Conservation (phyloP, 2,113 vertebrate genomes). For the Phylloscopus whistleri region DNA sequence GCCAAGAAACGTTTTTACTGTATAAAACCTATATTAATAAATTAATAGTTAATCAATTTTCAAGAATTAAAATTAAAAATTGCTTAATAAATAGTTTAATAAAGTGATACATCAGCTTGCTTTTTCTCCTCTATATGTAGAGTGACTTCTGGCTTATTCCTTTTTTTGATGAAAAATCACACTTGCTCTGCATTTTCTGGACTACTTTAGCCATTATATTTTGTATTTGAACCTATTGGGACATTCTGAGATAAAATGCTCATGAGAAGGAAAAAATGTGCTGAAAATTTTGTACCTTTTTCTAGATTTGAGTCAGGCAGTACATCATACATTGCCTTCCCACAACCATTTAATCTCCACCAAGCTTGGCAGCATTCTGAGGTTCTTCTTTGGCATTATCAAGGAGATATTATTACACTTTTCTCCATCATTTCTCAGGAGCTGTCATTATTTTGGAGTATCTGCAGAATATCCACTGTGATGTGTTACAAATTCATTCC, state of each 20-base stretch:
- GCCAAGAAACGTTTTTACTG: neutral
- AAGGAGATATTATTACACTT: neutral
- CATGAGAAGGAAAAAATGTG: neutral
- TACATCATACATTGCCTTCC: neutral
- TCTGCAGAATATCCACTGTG: neutral
- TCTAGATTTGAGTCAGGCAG: neutral
- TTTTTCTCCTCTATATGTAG: neutral
- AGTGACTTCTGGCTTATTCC: neutral
- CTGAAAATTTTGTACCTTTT: neutral
- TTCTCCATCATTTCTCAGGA: neutral
- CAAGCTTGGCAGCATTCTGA: neutral
- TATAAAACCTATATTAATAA: neutral
- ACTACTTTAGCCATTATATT: neutral
- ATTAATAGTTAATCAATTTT: neutral
- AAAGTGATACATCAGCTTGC: neutral
- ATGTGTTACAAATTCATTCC: neutral
- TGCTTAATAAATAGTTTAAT: neutral
- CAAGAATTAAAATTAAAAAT: neutral
- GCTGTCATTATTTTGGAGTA: neutral
- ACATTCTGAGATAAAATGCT: neutral
- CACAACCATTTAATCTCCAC: neutral
- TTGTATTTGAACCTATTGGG: neutral
- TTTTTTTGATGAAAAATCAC: neutral
- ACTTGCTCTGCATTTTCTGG: neutral
- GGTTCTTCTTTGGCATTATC: neutral